A percentile compares a stretch with the other conserved stretches of the same genome.
phyloP scores from a whole-genome alignment of 2,888 invertebrate species.

The Spodoptera littoralis region DNA sequence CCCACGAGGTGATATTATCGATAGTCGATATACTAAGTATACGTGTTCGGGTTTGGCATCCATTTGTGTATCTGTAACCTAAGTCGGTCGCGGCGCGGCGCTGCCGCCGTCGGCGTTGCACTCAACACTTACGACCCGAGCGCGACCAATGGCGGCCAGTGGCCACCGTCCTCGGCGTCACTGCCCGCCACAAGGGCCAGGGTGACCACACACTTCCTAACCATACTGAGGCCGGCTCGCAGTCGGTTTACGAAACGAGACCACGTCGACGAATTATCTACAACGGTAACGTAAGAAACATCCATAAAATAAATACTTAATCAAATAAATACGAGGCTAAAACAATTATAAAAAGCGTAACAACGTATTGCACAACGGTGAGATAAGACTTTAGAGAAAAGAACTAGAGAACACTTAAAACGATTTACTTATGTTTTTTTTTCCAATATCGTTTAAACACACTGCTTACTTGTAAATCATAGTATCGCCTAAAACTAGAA shows the following conservation, averaged over 20 bases:
- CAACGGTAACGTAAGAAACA: slow-evolving; percentile 69
- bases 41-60: slow-evolving; percentile 87
- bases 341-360: slow-evolving; percentile 84
- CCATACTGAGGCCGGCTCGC: slow-evolving; percentile 60
- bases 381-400: slow-evolving; percentile 69
- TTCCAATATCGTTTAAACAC: slow-evolving; percentile 65
- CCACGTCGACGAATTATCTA: slow-evolving; percentile 73
- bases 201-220: slow-evolving; percentile 14
- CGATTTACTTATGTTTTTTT: slow-evolving; percentile 61
- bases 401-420: slow-evolving; percentile 77
- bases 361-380: slow-evolving; percentile 85
- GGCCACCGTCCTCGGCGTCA: not conserved
- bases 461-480: slow-evolving; percentile 84
- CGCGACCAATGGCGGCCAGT: slow-evolving; percentile 12
- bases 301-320: slow-evolving; percentile 61
- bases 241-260: slow-evolving; percentile 69
- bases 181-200: not conserved
- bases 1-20: slow-evolving; percentile 83
- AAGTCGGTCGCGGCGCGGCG: slow-evolving; percentile 68
- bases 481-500: slow-evolving; percentile 87
- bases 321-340: slow-evolving; percentile 76
- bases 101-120: slow-evolving; percentile 61
- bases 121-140: slow-evolving; percentile 31
- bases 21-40: slow-evolving; percentile 84
- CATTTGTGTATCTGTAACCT: slow-evolving; percentile 79